These are phyloP conservation scores for Labrus mixtus DNA, from an alignment of 2,113 vertebrate genomes.

Conservation along the genomic window DNA sequence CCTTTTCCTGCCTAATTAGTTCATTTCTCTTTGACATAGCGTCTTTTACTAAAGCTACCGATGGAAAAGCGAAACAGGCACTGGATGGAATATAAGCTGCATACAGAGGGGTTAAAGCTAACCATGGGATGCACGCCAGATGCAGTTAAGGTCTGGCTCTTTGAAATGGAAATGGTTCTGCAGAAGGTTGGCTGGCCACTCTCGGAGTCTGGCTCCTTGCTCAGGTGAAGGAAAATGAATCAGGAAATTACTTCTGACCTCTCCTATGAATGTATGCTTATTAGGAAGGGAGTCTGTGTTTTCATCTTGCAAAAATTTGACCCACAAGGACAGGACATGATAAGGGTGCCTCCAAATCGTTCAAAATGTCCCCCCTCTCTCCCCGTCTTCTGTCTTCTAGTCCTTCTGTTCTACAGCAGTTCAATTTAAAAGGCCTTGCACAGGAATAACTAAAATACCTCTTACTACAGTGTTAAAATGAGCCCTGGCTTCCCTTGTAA, in stretches of 20 bases:
- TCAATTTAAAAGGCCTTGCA: background rate
- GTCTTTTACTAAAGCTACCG: background rate
- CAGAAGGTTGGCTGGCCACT: slow-evolving; percentile 39
- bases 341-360: slow-evolving; percentile 23
- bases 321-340: slow-evolving; percentile 19
- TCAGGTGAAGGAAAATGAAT: slow-evolving; percentile 57
- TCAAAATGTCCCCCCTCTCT: no score
- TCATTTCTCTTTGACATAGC: background rate
- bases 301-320: slow-evolving; percentile 4
- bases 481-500: slow-evolving; percentile 12
- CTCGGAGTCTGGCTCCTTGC: slow-evolving; percentile 29
- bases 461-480: slow-evolving; percentile 15
- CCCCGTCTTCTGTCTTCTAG: background rate
- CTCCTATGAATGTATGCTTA: background rate
- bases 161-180: slow-evolving; percentile 71
- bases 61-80: slow-evolving; percentile 5
- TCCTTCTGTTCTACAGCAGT: background rate
- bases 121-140: slow-evolving; percentile 37
- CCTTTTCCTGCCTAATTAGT: background rate
- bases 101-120: slow-evolving; percentile 1
- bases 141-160: slow-evolving; percentile 52
- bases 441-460: background rate
- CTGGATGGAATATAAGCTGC: slow-evolving; percentile 15
- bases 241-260: slow-evolving; percentile 46
- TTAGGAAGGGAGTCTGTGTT: slow-evolving; percentile 1